These are phyloP conservation scores for Oxyura jamaicensis DNA, from an alignment of 2,113 vertebrate species.

Conservation along the genomic window DNA sequence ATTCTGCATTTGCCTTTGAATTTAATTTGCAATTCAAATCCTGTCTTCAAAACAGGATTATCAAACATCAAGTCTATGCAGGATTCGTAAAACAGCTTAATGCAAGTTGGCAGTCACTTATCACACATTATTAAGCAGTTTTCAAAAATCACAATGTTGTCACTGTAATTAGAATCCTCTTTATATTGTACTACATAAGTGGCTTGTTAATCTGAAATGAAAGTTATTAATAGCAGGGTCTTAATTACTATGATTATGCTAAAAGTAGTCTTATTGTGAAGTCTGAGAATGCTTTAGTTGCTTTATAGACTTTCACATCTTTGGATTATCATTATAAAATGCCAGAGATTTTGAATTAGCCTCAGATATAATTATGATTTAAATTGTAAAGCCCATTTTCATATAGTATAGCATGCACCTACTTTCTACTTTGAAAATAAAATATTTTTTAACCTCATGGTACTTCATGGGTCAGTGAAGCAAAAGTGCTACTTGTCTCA, in stretches of 20 bases:
- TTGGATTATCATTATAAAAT: slow-evolving; percentile 23
- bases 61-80: slow-evolving; percentile 37
- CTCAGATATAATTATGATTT: slow-evolving; percentile 18
- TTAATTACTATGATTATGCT: slow-evolving; percentile 60
- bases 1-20: not conserved
- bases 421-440: slow-evolving; percentile 23
- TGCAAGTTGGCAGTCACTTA: slow-evolving; percentile 42
- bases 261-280: slow-evolving; percentile 35
- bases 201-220: slow-evolving; percentile 47
- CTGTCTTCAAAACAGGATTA: slow-evolving; percentile 47
- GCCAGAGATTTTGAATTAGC: slow-evolving; percentile 36
- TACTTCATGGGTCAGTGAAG: not conserved
- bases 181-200: slow-evolving; percentile 39
- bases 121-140: slow-evolving; percentile 26
- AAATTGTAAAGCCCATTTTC: not conserved
- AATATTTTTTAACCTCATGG: not conserved
- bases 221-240: slow-evolving; percentile 35
- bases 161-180: slow-evolving; percentile 51
- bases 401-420: not conserved
- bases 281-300: not conserved
- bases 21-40: slow-evolving; percentile 49
- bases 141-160: slow-evolving; percentile 55
- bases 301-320: slow-evolving; percentile 6
- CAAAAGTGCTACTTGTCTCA: not conserved
- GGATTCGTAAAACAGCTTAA: slow-evolving; percentile 49